These are phyloP conservation scores for Xiphophorus couchianus DNA, from an alignment of 2,113 vertebrate genomes.

Conservation along the genomic window DNA sequence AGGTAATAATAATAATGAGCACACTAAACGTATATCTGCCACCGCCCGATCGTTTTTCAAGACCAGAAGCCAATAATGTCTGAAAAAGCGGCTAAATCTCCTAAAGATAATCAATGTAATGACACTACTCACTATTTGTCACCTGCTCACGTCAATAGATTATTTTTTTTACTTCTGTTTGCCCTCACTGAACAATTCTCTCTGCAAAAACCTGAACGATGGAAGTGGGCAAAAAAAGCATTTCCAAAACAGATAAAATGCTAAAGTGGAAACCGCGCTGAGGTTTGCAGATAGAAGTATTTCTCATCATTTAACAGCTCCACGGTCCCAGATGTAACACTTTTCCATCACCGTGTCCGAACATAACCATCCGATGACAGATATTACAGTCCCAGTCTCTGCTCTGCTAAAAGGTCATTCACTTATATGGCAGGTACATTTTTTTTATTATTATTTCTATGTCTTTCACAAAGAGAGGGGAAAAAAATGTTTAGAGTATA, in stretches of 20 bases:
- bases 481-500: not conserved
- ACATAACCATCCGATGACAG: not conserved
- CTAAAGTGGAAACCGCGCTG: not conserved
- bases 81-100: conserved; percentile 10
- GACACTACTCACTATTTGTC: conserved; percentile 10
- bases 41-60: not conserved
- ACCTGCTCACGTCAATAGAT: not conserved
- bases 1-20: too few relatives aligned
- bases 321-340: not conserved
- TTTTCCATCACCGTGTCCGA: conserved; percentile 11
- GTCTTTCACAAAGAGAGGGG: not conserved
- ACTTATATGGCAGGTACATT: not conserved
- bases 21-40: not conserved
- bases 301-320: not conserved
- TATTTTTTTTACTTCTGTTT: conserved; percentile 8
- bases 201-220: not conserved
- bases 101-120: not conserved
- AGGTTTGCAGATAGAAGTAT: not conserved
- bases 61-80: not conserved
- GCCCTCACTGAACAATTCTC: not conserved
- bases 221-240: not conserved
- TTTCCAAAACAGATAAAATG: not conserved
- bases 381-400: not conserved
- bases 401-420: not conserved
- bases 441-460: not conserved